These are phyloP conservation scores for Drosophila persimilis DNA, from an alignment of 1,140 invertebrate species.

Conservation along the genomic window DNA sequence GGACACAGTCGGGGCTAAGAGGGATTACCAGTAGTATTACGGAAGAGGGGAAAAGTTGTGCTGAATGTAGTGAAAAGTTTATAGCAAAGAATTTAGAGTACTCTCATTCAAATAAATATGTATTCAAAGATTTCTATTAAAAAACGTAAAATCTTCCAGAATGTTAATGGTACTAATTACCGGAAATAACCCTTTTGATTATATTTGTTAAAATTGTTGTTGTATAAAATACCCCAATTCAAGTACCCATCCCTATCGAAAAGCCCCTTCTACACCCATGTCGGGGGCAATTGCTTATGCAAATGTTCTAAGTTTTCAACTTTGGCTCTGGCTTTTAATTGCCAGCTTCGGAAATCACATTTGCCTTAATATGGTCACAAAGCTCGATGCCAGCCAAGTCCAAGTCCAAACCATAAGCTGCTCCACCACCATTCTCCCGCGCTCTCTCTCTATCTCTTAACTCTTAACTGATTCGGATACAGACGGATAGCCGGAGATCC, in stretches of 20 bases:
- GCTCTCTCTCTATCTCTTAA: neutral
- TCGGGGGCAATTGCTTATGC: constrained; percentile 55
- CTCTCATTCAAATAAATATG: too few relatives aligned
- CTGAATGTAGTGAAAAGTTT: too few relatives aligned
- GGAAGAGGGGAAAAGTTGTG: too few relatives aligned
- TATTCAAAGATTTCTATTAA: too few relatives aligned
- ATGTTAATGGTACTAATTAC: neutral
- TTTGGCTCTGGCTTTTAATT: constrained; percentile 72
- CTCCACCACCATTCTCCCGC: constrained; percentile 16
- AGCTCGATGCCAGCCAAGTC: constrained; percentile 43
- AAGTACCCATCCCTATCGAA: neutral
- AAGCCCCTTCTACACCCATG: constrained; percentile 18
- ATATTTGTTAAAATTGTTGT: neutral
- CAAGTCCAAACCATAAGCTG: constrained; percentile 28
- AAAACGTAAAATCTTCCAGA: too few relatives aligned
- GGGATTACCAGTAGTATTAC: neutral
- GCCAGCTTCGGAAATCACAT: constrained; percentile 71
- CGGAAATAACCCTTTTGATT: neutral
- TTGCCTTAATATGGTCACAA: constrained; percentile 75
- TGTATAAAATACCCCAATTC: constrained; percentile 3
- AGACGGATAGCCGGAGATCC: constrained; percentile 26
- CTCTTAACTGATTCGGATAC: neutral
- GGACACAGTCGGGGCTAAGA: constrained; percentile 5
- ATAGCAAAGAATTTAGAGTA: too few relatives aligned
- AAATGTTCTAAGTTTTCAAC: constrained; percentile 66